These are phyloP conservation scores for Malurus elegans DNA, from an alignment of 2,113 vertebrate species.

Conservation along the genomic window DNA sequence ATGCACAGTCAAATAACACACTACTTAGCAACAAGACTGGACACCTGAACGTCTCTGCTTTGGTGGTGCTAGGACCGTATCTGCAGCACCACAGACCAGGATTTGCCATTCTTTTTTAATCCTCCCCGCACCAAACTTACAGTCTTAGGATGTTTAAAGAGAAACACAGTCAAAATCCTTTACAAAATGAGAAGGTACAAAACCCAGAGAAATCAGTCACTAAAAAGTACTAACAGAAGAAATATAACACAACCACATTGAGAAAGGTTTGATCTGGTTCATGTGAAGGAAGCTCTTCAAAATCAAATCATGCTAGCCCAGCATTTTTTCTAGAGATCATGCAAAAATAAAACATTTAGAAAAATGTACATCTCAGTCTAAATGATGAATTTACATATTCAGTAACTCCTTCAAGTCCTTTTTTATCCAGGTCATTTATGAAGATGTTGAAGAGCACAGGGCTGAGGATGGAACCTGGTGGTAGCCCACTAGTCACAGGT, in stretches of 20 bases:
- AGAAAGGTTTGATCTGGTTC: neutral
- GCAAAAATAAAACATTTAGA: neutral
- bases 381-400: neutral
- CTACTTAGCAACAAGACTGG: neutral
- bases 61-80: neutral
- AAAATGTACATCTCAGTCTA: neutral
- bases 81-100: neutral
- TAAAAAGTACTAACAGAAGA: neutral
- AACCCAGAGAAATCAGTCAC: neutral
- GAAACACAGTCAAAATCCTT: neutral
- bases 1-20: fast-evolving
- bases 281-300: neutral
- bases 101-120: neutral
- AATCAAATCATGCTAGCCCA: neutral
- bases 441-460: neutral
- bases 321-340: neutral
- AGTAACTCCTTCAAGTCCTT: neutral
- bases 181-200: neutral
- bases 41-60: neutral
- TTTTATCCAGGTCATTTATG: neutral
- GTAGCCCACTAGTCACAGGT: neutral
- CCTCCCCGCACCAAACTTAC: neutral
- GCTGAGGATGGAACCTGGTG: no score
- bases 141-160: neutral
- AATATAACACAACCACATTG: neutral